Evolutionary conservation across 1,140 invertebrate species (phyloP).

Genomic region (Saxidomus purpurata): DNA sequence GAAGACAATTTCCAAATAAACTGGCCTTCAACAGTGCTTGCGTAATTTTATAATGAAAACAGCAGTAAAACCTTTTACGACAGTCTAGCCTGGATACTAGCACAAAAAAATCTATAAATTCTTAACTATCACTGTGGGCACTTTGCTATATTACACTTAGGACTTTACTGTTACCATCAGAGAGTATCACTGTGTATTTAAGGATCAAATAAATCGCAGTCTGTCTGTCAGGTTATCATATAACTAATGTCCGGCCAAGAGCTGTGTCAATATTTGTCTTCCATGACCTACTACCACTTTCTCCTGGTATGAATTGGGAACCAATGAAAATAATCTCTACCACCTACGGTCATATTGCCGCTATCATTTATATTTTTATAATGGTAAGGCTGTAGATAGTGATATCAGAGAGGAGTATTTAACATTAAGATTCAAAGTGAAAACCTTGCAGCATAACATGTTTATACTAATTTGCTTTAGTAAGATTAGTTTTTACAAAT

Average conservation of each 20-base stretch:
- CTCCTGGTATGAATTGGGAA: background rate
- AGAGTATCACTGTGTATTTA: constrained; percentile 22
- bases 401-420: too few species aligned
- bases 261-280: constrained; percentile 34
- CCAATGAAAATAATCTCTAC: too few species aligned
- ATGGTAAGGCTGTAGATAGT: too few species aligned
- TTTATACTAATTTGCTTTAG: too few species aligned
- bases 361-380: background rate
- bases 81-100: too few species aligned
- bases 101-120: constrained; percentile 16
- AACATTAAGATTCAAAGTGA: too few species aligned
- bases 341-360: background rate
- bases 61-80: too few species aligned
- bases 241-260: constrained; percentile 26
- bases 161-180: background rate
- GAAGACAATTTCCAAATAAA: too few species aligned
- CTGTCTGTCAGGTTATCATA: constrained; percentile 25
- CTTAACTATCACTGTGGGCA: background rate
- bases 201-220: constrained; percentile 37
- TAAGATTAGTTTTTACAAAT: too few species aligned
- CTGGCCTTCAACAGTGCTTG: too few species aligned
- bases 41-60: too few species aligned
- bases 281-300: constrained; percentile 12
- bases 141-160: background rate
- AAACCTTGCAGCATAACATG: too few species aligned